Conservation (phyloP, 2,113 vertebrate genomes). For the Aegithalos caudatus region DNA sequence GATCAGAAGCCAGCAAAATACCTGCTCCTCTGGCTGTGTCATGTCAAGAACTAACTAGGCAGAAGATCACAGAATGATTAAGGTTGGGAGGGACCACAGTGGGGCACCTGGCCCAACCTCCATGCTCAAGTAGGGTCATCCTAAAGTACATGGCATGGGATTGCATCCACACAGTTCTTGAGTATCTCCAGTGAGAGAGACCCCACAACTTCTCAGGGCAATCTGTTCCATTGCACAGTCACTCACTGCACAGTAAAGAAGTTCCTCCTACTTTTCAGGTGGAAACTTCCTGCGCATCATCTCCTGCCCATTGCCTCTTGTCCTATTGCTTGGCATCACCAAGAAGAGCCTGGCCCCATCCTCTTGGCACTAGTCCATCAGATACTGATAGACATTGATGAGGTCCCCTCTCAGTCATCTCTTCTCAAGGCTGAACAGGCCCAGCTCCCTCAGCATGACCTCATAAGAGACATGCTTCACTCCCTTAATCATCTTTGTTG, state of each 20-base stretch:
- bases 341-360: background rate
- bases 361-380: background rate
- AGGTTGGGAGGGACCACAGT: background rate
- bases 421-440: background rate
- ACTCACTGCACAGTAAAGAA: background rate
- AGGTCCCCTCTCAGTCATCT: background rate
- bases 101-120: background rate
- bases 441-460: background rate
- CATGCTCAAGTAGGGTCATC: background rate
- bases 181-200: background rate
- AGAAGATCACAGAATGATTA: background rate
- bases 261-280: background rate
- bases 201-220: background rate
- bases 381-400: background rate
- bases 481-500: background rate
- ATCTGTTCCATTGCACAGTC: accelerated
- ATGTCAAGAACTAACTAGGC: background rate
- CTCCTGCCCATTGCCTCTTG: background rate
- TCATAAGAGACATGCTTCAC: background rate
- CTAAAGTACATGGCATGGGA: background rate
- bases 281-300: background rate
- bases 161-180: background rate
- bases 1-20: background rate
- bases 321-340: background rate
- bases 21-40: background rate